phyloP scores from a whole-genome alignment of 1,140 invertebrate genomes.

The Cataglyphis hispanica region DNA sequence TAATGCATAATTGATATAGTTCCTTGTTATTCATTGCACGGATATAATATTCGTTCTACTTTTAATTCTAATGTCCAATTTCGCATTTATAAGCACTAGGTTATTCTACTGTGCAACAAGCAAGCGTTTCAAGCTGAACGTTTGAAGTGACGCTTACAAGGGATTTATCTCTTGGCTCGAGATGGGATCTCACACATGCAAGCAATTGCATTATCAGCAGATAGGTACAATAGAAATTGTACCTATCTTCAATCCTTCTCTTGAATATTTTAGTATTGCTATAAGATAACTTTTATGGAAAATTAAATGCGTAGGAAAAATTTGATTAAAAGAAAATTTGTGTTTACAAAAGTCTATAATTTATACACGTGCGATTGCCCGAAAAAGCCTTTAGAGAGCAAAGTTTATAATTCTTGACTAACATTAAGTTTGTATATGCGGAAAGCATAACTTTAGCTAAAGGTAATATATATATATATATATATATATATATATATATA shows the following conservation, averaged over 20 bases:
- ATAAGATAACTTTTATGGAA: neutral
- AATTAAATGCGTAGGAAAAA: neutral
- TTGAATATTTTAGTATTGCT: neutral
- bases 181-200: neutral
- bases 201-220: neutral
- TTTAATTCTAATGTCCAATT: neutral
- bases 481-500: too few species aligned
- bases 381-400: neutral
- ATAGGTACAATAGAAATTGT: neutral
- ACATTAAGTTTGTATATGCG: too few species aligned
- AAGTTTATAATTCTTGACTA: conserved; percentile 44
- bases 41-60: neutral
- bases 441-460: too few species aligned
- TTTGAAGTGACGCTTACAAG: neutral
- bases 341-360: neutral
- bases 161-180: neutral
- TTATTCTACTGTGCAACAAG: conserved; percentile 31
- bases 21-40: neutral
- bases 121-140: conserved; percentile 40
- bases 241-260: neutral
- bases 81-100: neutral
- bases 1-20: neutral
- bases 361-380: neutral
- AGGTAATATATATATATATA: too few species aligned
- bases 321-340: conserved; percentile 5